Percentiles rank a stretch among this genome's conserved stretches.
Evolutionary conservation across 1,140 invertebrate genomes (phyloP).

Genomic region (Apis dorsata): DNA sequence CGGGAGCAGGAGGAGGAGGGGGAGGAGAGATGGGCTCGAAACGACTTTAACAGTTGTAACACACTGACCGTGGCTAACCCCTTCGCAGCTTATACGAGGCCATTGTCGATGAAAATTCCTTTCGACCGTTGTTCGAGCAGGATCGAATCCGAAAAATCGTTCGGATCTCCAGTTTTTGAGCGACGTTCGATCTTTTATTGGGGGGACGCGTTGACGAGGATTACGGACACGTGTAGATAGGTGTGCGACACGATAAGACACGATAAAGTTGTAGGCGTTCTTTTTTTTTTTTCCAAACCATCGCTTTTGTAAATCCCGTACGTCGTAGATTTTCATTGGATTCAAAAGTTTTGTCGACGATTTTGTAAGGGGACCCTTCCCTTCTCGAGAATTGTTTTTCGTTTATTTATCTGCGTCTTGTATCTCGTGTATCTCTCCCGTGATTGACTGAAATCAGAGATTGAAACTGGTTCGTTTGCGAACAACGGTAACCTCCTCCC

Average conservation of each 20-base stretch:
- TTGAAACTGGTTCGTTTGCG: neutral
- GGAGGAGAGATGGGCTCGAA: neutral
- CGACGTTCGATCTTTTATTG: neutral
- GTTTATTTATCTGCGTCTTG: neutral
- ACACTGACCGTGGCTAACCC: slow-evolving; percentile 20
- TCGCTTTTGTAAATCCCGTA: too few species aligned
- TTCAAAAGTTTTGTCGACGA: too few species aligned
- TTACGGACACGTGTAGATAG: too few species aligned
- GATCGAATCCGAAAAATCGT: neutral
- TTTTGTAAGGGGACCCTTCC: too few species aligned
- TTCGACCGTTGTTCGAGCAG: neutral
- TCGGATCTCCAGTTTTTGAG: neutral
- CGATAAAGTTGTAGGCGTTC: too few species aligned
- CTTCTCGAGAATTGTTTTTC: neutral
- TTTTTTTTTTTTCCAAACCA: too few species aligned
- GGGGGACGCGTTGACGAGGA: too few species aligned
- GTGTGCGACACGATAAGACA: too few species aligned
- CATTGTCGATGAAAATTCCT: neutral
- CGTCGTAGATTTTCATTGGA: too few species aligned
- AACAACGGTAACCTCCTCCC: neutral
- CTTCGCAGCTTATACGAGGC: neutral
- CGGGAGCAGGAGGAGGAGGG: too few species aligned
- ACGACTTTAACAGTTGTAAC: slow-evolving; percentile 37
- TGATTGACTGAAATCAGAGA: neutral
- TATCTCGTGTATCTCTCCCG: neutral